Base-by-base conservation (phyloP, 1,140 invertebrate species). In the Leguminivora glycinivorella region DNA sequence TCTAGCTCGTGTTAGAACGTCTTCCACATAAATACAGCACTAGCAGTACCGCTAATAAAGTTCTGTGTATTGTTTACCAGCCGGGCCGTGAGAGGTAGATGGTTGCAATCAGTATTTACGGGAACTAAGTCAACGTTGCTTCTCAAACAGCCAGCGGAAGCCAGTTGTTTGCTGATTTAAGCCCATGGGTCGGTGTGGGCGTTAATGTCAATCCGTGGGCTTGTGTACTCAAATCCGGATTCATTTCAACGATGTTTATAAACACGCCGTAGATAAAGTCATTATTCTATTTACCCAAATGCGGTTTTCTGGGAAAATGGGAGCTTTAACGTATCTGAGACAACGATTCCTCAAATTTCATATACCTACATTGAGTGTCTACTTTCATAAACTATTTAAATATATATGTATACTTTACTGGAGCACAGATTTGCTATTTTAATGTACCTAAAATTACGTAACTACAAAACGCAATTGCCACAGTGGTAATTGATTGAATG, bases 81-180 rank as follows among this genome's bases (percentile, higher is more conserved):
- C n/a, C 10, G 47, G 47, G 47, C 19, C 43, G 17, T 52, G 47
- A 22, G 47, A 52, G 17, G 47, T 52, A 19, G 43, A 52, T 52
- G 12, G 24, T n/a, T 60, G 56, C 56, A 29, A n/a, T 17, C 25
- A 26, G 56, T 58, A 19, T 60, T 60, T 60, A 29, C 22, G 24
- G 2, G 22, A 60, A 26, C 22, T 26, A 25, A 58, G 25, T 26
- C 56, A 58, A 60, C 24, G 25, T 12, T 60, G 56, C 56, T 60
- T 14, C 47, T 22, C 56, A 26, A 29, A 26, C 25, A 60, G 17
- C 19, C 75, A 77, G 84, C 85, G 86, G 86, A 88, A 81, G 84
- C 84, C 70, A 75, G 81, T 72, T 84, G 82, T 88, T 88, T 88
- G 77, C 75, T 78, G 76, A 80, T 79, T 78, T 78, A 79, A 81